These are phyloP conservation scores for pig (Sus scrofa) DNA, from an alignment of 2,113 vertebrate species.

Conservation along the genomic window T2T-Sscrofa CM000812.6:170000501-170001000, in stretches of 20 bases:
- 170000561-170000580: neutral
- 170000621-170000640: neutral
- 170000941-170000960: neutral
- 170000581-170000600: neutral
- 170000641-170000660: neutral
- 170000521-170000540: neutral
- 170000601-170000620: neutral
- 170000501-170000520: neutral
- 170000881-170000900: neutral
- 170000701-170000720: neutral
- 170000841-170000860: neutral
- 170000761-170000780: neutral
- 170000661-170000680: neutral
- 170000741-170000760: neutral
- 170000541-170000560: neutral
- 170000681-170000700: neutral
- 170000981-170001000: neutral
- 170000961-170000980: neutral
- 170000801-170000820: neutral
- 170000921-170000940: neutral
- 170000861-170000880: neutral
- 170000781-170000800: neutral
- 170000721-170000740: neutral
- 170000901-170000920: neutral
- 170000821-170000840: neutral